Conservation (phyloP, 2,113 vertebrate genomes). For the Arizona elegans region DNA sequence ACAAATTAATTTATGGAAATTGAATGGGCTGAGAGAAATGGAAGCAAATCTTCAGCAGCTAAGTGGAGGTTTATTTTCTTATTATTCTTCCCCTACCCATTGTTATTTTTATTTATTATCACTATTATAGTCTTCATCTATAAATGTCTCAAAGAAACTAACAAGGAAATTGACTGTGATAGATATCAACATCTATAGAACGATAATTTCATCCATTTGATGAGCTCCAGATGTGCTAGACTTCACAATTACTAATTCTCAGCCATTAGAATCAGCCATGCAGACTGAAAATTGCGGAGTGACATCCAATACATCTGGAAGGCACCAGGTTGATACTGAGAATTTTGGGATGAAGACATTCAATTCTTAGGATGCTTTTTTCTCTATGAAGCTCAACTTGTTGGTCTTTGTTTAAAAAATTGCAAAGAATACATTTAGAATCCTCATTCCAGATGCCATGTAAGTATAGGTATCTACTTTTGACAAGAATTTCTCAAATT, state of each 20-base stretch:
- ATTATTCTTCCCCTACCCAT: neutral
- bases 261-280: neutral
- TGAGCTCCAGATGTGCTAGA: neutral
- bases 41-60: neutral
- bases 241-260: neutral
- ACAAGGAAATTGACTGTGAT: conserved; percentile 10
- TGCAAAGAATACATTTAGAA: conserved; percentile 31
- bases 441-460: conserved; percentile 42
- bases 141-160: conserved; percentile 12
- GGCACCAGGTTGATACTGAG: neutral
- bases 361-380: neutral
- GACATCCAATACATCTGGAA: neutral
- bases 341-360: neutral
- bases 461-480: conserved; percentile 83
- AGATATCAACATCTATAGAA: conserved; percentile 63
- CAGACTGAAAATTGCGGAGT: neutral
- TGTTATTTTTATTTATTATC: neutral
- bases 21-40: neutral
- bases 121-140: neutral
- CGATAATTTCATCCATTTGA: neutral
- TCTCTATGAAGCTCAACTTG: neutral
- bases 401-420: conserved; percentile 1
- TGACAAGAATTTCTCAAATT: conserved; percentile 82
- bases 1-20: neutral
- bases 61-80: neutral